Base-by-base conservation (phyloP, 2,888 invertebrate species). In the Coleophora flavipennella region DNA sequence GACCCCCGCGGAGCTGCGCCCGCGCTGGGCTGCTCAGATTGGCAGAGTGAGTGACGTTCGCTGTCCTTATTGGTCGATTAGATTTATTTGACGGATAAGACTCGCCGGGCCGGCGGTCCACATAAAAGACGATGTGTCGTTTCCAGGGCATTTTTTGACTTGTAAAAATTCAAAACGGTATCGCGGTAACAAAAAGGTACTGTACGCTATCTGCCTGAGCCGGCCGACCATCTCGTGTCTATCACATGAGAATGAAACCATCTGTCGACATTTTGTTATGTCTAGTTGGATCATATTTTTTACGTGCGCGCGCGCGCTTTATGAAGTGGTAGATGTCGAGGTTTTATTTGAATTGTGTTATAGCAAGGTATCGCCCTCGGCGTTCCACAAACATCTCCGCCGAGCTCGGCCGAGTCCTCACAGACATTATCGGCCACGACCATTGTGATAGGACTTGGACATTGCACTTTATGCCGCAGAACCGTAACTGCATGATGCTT, bases 31-130 rank as follows among this genome's bases (percentile, higher is more conserved):
- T 31, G 25, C 61, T 67, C 70, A 67, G 79, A 81, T 81, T 76
- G 78, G 78, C 81, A 76, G 73, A 71, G 64, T 77, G 84, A 83
- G 79, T 83, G 83, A 84, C 84, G 81, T 78, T 59, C 65, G 71
- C 81, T 67, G 78, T 80, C 81, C 81, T 72, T 79, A 80, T 79
- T 75, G 80, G 79, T 71, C 73, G 83, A 84, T 83, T 75, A 83
- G 83, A 84, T 83, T 68, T 74, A 84, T 83, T 68, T 74, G 74
- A 76, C 73, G 67, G 81, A 80, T 81, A 81, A 79, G 63, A 62
- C 53, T 57, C 20, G 20, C 20, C 64, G 61, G 74, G 20, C 20
- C 64, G 61, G 74, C 78, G 78, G 74, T 64, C 58, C 67, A 74
- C 70, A 71, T 81, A 69, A 80, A 78, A 83, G 78, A 66, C 59